Evolutionary conservation across 2,888 invertebrate species (phyloP).

Genomic region (Nomada fucata): DNA sequence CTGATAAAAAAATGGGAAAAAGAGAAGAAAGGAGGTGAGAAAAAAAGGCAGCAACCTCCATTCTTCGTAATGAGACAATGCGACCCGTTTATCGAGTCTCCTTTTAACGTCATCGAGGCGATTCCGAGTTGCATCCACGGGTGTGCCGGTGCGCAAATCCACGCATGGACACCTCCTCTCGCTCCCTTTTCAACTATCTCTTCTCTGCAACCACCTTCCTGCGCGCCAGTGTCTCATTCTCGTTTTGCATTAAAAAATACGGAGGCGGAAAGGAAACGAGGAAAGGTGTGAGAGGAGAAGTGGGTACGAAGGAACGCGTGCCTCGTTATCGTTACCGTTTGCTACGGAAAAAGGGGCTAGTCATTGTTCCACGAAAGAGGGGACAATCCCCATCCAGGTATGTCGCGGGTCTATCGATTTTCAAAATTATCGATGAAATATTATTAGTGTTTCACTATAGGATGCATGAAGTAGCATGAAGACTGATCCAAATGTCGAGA

Average conservation of each 20-base stretch:
- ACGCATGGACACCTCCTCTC: conserved; percentile 80
- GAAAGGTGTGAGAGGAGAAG: conserved; percentile 25
- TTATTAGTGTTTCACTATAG: too few species aligned
- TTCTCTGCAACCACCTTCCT: conserved; percentile 59
- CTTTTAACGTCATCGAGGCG: conserved; percentile 68
- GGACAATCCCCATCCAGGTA: not conserved
- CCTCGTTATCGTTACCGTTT: conserved; percentile 80
- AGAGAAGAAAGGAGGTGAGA: conserved; percentile 8
- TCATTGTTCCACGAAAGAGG: conserved; percentile 35
- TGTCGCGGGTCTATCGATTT: not conserved
- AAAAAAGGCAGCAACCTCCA: conserved; percentile 50
- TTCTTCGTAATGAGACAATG: conserved; percentile 60
- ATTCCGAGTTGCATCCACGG: conserved; percentile 68
- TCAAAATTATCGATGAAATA: not conserved
- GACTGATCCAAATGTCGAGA: too few species aligned
- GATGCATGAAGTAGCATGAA: too few species aligned
- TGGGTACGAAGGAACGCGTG: conserved; percentile 39
- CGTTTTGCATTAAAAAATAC: conserved; percentile 51
- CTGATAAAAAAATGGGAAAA: conserved; percentile 35
- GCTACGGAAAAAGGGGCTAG: conserved; percentile 57
- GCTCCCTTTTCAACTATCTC: conserved; percentile 61
- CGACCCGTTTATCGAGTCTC: conserved; percentile 61
- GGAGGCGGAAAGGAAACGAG: conserved; percentile 21
- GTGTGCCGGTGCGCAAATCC: conserved; percentile 79
- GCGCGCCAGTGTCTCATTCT: conserved; percentile 54